phyloP scores from a whole-genome alignment of 2,888 invertebrate genomes.

The Abscondita cerata region DNA sequence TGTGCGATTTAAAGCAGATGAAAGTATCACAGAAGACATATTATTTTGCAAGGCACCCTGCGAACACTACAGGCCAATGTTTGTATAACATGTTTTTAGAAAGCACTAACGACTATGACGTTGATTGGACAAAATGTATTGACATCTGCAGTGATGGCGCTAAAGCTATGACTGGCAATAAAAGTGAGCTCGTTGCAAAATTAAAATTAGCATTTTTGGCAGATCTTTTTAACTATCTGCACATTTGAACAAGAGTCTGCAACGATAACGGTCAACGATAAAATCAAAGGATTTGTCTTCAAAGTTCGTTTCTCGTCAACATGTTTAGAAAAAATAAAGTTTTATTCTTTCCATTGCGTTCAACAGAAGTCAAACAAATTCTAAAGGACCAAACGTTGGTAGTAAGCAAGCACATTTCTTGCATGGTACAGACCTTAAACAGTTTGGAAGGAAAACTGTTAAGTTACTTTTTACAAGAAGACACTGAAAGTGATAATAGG shows the following conservation, averaged over 20 bases:
- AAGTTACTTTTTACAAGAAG: conserved; percentile 39
- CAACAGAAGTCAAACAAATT: conserved; percentile 44
- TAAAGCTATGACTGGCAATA: neutral
- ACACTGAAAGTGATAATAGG: conserved; percentile 43
- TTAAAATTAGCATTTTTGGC: no score
- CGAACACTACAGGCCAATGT: no score
- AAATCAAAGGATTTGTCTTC: conserved; percentile 23
- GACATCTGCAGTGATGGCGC: neutral
- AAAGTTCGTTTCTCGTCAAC: conserved; percentile 38
- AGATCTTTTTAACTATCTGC: conserved; percentile 36
- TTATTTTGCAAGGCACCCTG: no score
- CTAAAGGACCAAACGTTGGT: conserved; percentile 39
- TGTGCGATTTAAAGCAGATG: no score
- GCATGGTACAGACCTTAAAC: conserved; percentile 46
- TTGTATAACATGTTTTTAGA: no score
- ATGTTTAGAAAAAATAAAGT: conserved; percentile 34
- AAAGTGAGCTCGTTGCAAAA: neutral
- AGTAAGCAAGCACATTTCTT: conserved; percentile 43
- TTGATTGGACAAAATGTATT: neutral
- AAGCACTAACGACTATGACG: no score
- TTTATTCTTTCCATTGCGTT: conserved; percentile 39
- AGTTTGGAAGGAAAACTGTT: conserved; percentile 44
- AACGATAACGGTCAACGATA: conserved; percentile 41
- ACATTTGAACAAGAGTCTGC: conserved; percentile 37
- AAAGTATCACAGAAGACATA: no score